Evolutionary conservation across 2,888 invertebrate genomes (phyloP).

Genomic region (Drosophila pullipes): DNA sequence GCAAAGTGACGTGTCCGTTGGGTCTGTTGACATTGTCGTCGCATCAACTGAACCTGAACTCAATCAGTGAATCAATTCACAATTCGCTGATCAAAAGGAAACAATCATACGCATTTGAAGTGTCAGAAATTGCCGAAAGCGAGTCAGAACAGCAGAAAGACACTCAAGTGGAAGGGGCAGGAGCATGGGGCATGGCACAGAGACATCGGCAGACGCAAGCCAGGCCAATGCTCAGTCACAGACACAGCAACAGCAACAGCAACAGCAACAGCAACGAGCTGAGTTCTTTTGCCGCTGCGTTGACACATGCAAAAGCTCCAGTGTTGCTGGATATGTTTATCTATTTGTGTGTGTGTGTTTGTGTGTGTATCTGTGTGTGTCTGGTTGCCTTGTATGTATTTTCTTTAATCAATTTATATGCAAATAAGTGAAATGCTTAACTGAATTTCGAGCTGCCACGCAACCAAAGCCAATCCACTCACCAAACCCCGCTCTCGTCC

Average conservation of each 20-base stretch:
- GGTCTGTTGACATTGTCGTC: conserved; percentile 70
- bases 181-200: not conserved
- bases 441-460: conserved; percentile 73
- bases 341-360: conserved; percentile 18
- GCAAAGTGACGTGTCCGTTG: conserved; percentile 41
- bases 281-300: conserved; percentile 62
- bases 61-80: conserved; percentile 83
- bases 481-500: not conserved
- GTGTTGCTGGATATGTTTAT: conserved; percentile 19
- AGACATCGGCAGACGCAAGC: conserved; percentile 7
- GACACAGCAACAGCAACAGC: not conserved
- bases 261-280: conserved; percentile 13
- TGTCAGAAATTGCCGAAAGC: conserved; percentile 79
- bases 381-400: conserved; percentile 58
- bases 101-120: conserved; percentile 83
- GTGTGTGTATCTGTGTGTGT: conserved; percentile 35
- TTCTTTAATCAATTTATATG: conserved; percentile 83
- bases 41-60: conserved; percentile 79
- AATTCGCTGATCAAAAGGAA: conserved; percentile 83
- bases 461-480: conserved; percentile 36
- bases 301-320: conserved; percentile 67
- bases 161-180: not conserved
- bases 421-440: conserved; percentile 82
- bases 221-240: conserved; percentile 16
- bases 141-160: conserved; percentile 11